Conservation (phyloP, 2,888 invertebrate species). For the Eupithecia subfuscata region DNA sequence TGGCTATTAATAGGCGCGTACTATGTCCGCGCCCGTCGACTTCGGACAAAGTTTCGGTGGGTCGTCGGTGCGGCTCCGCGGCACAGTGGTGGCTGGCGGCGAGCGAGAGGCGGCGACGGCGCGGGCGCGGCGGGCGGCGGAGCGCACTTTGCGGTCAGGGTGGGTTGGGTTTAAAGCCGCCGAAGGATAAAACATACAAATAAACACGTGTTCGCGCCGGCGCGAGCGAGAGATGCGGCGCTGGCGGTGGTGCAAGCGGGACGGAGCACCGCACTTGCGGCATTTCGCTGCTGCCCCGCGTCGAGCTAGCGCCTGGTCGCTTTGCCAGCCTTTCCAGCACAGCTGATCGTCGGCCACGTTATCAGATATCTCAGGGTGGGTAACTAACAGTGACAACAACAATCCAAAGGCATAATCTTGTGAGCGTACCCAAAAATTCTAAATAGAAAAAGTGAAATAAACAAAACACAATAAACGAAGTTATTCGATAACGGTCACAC, state of each 20-base stretch:
- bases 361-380: not conserved
- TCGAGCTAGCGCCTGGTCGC: conserved; percentile 53
- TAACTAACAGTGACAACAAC: conserved; percentile 2
- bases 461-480: not conserved
- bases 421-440: not conserved
- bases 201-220: conserved; percentile 86
- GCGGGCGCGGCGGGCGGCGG: conserved; percentile 84
- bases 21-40: conserved; percentile 81
- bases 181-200: conserved; percentile 86
- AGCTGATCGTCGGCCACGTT: conserved; percentile 21
- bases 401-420: not conserved
- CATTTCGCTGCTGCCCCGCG: conserved; percentile 76
- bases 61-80: conserved; percentile 74
- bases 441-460: not conserved
- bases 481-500: not conserved
- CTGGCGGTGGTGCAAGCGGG: conserved; percentile 73
- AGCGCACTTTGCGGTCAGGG: conserved; percentile 87
- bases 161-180: conserved; percentile 88
- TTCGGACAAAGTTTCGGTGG: conserved; percentile 83
- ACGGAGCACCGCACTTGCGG: conserved; percentile 75
- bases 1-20: conserved; percentile 81
- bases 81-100: conserved; percentile 70
- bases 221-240: conserved; percentile 81
- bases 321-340: conserved; percentile 26
- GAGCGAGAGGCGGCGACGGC: conserved; percentile 78